Conservation (phyloP, 2,888 invertebrate species). For the Tricholauxania praeusta region DNA sequence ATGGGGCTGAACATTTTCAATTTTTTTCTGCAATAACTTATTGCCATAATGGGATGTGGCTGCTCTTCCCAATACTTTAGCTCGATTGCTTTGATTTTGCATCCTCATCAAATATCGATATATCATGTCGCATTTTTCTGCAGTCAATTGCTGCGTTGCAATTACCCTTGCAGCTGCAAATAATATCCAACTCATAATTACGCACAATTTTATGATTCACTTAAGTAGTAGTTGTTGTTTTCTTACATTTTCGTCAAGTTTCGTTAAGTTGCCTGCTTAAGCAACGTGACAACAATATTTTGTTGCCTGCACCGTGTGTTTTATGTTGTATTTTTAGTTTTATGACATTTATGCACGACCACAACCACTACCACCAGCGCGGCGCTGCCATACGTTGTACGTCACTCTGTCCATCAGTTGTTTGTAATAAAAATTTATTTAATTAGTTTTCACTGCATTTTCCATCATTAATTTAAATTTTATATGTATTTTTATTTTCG, state of each 20-base stretch:
- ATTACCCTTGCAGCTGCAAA: slow-evolving; percentile 44
- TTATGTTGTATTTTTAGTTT: too few species aligned
- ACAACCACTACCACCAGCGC: neutral
- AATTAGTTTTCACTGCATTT: slow-evolving; percentile 29
- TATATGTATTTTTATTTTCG: neutral
- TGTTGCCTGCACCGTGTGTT: neutral
- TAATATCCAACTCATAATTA: slow-evolving; percentile 52
- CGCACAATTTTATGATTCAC: slow-evolving; percentile 49
- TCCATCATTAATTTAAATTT: slow-evolving; percentile 8
- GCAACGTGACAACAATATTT: slow-evolving; percentile 18
- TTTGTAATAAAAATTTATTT: slow-evolving; percentile 57
- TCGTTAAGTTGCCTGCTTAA: slow-evolving; percentile 26
- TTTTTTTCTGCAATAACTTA: too few species aligned
- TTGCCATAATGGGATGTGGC: too few species aligned
- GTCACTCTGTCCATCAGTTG: slow-evolving; percentile 52
- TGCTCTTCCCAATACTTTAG: too few species aligned
- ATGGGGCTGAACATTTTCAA: too few species aligned
- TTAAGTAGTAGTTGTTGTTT: slow-evolving; percentile 30
- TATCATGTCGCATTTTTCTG: neutral
- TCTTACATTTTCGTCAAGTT: slow-evolving; percentile 20
- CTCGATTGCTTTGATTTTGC: too few species aligned
- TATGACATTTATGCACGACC: slow-evolving; percentile 1
- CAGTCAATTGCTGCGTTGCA: slow-evolving; percentile 39
- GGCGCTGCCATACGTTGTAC: neutral
- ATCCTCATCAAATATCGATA: neutral